Base-by-base conservation (phyloP, 2,797 vertebrate species). In the Todus mexicanus region DNA sequence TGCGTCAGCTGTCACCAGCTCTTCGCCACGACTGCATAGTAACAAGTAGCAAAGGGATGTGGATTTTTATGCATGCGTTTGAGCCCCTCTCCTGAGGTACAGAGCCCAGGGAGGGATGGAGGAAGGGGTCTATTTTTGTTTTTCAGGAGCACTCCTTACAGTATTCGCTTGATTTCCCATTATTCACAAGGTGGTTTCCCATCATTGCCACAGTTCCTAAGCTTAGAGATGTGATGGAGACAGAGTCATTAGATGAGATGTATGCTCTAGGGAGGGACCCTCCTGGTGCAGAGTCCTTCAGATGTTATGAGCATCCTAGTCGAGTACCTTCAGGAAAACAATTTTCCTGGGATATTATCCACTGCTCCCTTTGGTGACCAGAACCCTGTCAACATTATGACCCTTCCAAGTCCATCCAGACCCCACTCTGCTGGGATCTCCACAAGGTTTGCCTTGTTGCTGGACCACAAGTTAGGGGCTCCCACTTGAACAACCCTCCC, bases 181-280 rank as follows among this genome's bases (percentile, higher is more conserved):
- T 42, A 48, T 25, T 37, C 69, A 18, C 10, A 73, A 15, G 38
- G 29, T 10, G 16, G 9, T 11, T 48, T 60, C 31, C 73, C 43
- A 35, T 43, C 84, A 7, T 10, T 43, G 35, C 15, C 40, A 15
- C 37, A 9, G 0, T 26, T 50, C 47, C 56, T 51, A 54, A 47
- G 43, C 12, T 3, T 1, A 57, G 17, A 0, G 4, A 80, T 33
- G 31, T 43, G 35, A 22, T 37, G 33, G 72, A 76, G 23, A 59
- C 10, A 14, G 21, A 29, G 38, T n/a, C 33, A 10, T 23, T 10
- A 4, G 38, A 19, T 22, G 6, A 14, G 26, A 37, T 12, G 12
- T 31, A 26, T 0, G 0, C 9, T 1, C 22, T 15, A 23, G 20
- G 40, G 17, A 23, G 20, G 12, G 29, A 47, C 2, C 7, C 2